Evolutionary conservation across 2,888 invertebrate species (phyloP), one percentile per base, ranked within the genome.

Genomic region (Galeopsomyia nigrocyanea): DNA sequence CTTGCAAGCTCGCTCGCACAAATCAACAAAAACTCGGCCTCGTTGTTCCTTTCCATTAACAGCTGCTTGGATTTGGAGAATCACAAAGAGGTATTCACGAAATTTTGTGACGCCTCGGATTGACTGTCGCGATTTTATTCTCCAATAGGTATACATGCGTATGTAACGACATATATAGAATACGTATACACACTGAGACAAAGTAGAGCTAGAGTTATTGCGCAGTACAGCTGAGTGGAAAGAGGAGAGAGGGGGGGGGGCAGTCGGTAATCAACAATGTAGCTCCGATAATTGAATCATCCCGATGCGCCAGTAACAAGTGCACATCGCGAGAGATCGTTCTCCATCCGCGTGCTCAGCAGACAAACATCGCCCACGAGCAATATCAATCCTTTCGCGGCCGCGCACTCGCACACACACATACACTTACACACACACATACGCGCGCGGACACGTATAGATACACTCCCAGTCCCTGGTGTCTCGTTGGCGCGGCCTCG

Each of bases 401-500:
- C 17, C n/a, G 56, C n/a, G 16, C 7, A 14, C 22, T 19, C 39
- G 2, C 19, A 46, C 31, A 46, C 19, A 53, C 10, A 14, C 26
- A 3, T 3, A 5, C 10, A 49, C 17, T 14, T 57, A 19, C 19
- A 51, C 13, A 53, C 31, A 65, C n/a, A 49, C 17, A 55, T 14
- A 3, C 1, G 16, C 17, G 17, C 10, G 10, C 51, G 50, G 9
- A n/a, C 51, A 7, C n/a, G 16, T 51, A 55, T 55, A 55, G 21
- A 21, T 55, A 14, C 50, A 64, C 31, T 67, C 76, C 67, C 66
- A 77, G 77, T 85, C 85, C 86, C 86, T 77, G 75, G 85, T 83
- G 86, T 81, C 85, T 86, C 86, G 82, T 86, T 86, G 39, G 39
- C 39, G 80, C 66, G 63, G 78, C 81, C 83, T 82, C 80, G 84